These are phyloP conservation scores for Drosophila mayri DNA, from an alignment of 1,140 invertebrate species.

Conservation along the genomic window DNA sequence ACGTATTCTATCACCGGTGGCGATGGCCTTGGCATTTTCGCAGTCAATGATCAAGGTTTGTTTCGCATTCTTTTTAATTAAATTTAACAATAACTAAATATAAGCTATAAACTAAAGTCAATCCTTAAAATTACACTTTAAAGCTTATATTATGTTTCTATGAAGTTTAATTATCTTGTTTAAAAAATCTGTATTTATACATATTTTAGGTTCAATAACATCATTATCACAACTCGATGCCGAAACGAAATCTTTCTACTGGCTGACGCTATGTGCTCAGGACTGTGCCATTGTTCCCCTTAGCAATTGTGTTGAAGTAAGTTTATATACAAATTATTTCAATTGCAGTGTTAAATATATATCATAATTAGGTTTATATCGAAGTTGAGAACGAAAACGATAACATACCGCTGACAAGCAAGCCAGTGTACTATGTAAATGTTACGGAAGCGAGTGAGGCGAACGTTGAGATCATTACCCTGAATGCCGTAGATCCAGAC, in stretches of 20 bases:
- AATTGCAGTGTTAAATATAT: not conserved
- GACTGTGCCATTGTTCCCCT: constrained; percentile 95
- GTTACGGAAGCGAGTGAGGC: constrained; percentile 93
- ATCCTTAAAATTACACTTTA: not conserved
- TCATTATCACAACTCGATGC: constrained; percentile 94
- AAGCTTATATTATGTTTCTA: not conserved
- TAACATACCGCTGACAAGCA: constrained; percentile 94
- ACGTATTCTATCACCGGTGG: constrained; percentile 95
- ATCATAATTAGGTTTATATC: constrained; percentile 91
- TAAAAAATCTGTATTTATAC: constrained; percentile 36
- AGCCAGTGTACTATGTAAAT: constrained; percentile 93
- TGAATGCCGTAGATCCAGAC: constrained; percentile 93
- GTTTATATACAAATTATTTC: constrained; percentile 16
- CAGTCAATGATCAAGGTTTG: constrained; percentile 95
- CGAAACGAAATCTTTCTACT: constrained; percentile 94
- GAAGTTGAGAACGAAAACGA: constrained; percentile 96
- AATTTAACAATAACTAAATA: not conserved
- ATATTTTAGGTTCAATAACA: constrained; percentile 91
- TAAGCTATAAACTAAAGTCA: not conserved
- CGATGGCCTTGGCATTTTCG: constrained; percentile 95
- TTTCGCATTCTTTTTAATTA: not conserved
- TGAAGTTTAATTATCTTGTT: not conserved
- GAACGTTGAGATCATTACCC: constrained; percentile 90
- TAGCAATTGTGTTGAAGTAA: constrained; percentile 92
- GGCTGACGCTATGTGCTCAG: constrained; percentile 96